A percentile compares a stretch with the other conserved stretches of the same genome.
Evolutionary conservation across 23 tunicate genomes (phyloP).

Genomic region (Ciona savignyi): DNA sequence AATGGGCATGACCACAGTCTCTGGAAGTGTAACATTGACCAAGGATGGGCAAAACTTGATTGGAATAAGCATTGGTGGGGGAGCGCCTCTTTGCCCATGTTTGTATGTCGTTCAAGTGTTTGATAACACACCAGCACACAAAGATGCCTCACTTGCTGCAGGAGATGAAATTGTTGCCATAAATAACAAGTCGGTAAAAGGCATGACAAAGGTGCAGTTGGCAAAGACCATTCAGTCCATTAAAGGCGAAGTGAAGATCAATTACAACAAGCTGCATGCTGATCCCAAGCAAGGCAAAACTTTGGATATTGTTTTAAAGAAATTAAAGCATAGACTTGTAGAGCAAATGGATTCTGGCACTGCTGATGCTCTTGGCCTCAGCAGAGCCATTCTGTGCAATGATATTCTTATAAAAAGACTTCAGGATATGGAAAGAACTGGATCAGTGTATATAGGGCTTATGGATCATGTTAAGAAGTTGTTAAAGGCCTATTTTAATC

Average conservation of each 20-base stretch:
- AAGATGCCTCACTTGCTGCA: slow-evolving; percentile 67
- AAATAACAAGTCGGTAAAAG: slow-evolving; percentile 72
- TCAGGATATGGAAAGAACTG: slow-evolving; percentile 92
- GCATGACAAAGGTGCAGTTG: slow-evolving; percentile 78
- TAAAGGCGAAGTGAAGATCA: slow-evolving; percentile 85
- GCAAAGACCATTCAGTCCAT: slow-evolving; percentile 89
- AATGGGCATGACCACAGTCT: slow-evolving; percentile 98
- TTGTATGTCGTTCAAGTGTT: slow-evolving; percentile 93
- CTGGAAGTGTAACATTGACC: slow-evolving; percentile 79
- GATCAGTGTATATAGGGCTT: slow-evolving; percentile 65
- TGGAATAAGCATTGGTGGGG: slow-evolving; percentile 98
- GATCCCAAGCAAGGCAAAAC: slow-evolving; percentile 98
- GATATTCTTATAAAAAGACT: slow-evolving; percentile 82
- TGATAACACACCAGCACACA: slow-evolving; percentile 92
- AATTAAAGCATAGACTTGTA: slow-evolving; percentile 80
- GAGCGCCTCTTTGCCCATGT: slow-evolving; percentile 96
- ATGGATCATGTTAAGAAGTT: slow-evolving; percentile 83
- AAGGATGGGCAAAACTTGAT: slow-evolving; percentile 86
- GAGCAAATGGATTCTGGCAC: slow-evolving; percentile 97
- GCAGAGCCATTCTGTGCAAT: slow-evolving; percentile 97
- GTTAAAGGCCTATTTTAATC: slow-evolving; percentile 73
- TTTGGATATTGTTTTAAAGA: slow-evolving; percentile 88
- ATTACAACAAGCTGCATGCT: slow-evolving; percentile 93
- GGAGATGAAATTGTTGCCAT: slow-evolving; percentile 95
- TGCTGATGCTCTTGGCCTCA: slow-evolving; percentile 95